These are phyloP conservation scores for Melanostigma gelatinosum DNA, from an alignment of 2,113 vertebrate species.

Conservation along the genomic window DNA sequence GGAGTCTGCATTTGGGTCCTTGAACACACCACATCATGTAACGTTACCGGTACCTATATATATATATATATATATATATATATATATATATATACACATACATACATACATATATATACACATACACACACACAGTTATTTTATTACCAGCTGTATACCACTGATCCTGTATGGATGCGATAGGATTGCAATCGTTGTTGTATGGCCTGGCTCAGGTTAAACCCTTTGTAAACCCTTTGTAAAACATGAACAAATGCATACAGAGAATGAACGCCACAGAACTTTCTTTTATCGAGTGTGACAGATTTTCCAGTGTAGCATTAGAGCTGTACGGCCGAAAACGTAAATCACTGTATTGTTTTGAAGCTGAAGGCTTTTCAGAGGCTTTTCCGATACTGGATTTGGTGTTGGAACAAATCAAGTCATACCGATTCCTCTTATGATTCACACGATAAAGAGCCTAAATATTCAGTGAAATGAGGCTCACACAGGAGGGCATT, in stretches of 20 bases:
- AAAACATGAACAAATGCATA: background rate
- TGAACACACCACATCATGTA: no score
- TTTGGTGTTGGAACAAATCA: background rate
- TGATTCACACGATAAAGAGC: constrained; percentile 8
- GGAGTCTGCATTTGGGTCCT: no score
- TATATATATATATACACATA: no score
- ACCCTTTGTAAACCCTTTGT: no score
- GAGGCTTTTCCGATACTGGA: background rate
- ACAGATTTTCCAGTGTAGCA: no score
- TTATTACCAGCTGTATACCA: background rate
- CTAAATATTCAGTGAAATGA: background rate
- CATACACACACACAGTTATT: background rate
- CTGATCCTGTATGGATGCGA: background rate
- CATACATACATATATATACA: no score
- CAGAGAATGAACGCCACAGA: background rate
- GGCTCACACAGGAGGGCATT: background rate
- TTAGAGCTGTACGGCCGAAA: background rate
- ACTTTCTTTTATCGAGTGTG: background rate
- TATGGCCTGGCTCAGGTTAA: no score
- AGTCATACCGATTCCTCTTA: constrained; percentile 32
- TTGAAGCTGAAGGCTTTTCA: background rate
- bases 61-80: no score
- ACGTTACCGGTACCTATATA: no score
- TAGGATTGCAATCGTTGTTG: background rate
- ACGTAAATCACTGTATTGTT: background rate